These are phyloP conservation scores for Lysiphlebus fabarum DNA, from an alignment of 1,140 invertebrate species.

Conservation along the genomic window DNA sequence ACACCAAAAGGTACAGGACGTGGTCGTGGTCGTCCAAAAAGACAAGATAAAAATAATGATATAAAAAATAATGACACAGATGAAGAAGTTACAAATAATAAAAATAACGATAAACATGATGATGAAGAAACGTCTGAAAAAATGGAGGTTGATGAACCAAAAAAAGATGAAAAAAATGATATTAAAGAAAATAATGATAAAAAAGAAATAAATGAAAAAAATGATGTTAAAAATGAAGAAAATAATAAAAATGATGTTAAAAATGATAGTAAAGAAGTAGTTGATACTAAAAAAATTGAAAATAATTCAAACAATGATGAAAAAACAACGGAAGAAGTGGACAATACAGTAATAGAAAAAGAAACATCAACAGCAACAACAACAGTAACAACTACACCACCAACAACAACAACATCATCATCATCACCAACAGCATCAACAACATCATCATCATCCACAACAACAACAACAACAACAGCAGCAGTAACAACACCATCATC, in stretches of 20 bases:
- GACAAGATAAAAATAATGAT: conserved; percentile 48
- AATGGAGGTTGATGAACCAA: conserved; percentile 48
- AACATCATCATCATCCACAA: too few species aligned
- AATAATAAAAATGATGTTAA: conserved; percentile 35
- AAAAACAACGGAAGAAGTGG: conserved; percentile 41
- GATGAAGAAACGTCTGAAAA: conserved; percentile 41
- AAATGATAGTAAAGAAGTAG: conserved; percentile 35
- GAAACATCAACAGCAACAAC: too few species aligned
- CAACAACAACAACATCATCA: too few species aligned
- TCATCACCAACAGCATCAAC: too few species aligned
- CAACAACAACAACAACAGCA: too few species aligned
- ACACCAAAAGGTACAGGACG: conserved; percentile 42
- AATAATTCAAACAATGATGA: conserved; percentile 41
- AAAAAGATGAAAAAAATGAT: conserved; percentile 37
- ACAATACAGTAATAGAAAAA: conserved; percentile 39
- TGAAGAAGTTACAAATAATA: conserved; percentile 47
- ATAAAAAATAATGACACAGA: conserved; percentile 37
- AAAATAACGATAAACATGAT: conserved; percentile 41
- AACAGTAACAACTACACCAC: too few species aligned
- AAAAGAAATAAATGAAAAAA: conserved; percentile 33
- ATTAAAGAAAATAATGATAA: conserved; percentile 31
- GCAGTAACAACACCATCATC: too few species aligned
- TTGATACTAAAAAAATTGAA: conserved; percentile 29
- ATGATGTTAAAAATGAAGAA: conserved; percentile 30
- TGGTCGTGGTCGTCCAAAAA: conserved; percentile 50